Base-by-base conservation (phyloP, 1,140 invertebrate species). In the Ceratosolen fusciceps region DNA sequence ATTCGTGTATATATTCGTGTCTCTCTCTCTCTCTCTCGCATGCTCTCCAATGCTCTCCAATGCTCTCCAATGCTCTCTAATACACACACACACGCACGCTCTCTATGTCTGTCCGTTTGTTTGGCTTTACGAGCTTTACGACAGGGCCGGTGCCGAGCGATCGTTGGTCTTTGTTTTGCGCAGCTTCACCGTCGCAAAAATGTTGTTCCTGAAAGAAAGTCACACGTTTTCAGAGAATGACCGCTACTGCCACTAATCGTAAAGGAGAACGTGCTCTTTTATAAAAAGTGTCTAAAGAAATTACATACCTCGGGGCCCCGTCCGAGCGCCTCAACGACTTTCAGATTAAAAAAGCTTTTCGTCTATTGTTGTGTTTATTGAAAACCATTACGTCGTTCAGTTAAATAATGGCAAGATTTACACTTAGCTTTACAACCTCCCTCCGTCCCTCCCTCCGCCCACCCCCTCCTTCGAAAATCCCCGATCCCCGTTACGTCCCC, bases 81-180 rank as follows among this genome's bases (percentile, higher is more conserved):
- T n/a, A n/a, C n/a, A n/a, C n/a, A n/a, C n/a, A n/a, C n/a, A n/a
- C n/a, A n/a, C n/a, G n/a, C n/a, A n/a, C n/a, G n/a, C n/a, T n/a
- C n/a, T n/a, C n/a, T n/a, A n/a, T n/a, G n/a, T n/a, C n/a, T n/a
- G n/a, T n/a, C n/a, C n/a, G n/a, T n/a, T n/a, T n/a, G n/a, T n/a
- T n/a, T n/a, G n/a, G n/a, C n/a, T 58, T 34, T 65, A 82, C 73
- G 86, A 84, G 82, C 84, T 84, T 88, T 87, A 90, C 88, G 87
- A 90, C 72, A 90, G 82, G 24, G 89, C 88, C 67, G 95, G 95
- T 82, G 94, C 95, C 70, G 95, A 95, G 83, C 95, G 93, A 90
- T 96, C 95, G 88, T 96, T 95, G 87, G 95, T 96, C 90, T 95
- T 93, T 78, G 95, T 95, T 92, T 96, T 96, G 85, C 95, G 92